phyloP scores from a whole-genome alignment of 2,888 invertebrate species.

The Acholoe squamosa region DNA sequence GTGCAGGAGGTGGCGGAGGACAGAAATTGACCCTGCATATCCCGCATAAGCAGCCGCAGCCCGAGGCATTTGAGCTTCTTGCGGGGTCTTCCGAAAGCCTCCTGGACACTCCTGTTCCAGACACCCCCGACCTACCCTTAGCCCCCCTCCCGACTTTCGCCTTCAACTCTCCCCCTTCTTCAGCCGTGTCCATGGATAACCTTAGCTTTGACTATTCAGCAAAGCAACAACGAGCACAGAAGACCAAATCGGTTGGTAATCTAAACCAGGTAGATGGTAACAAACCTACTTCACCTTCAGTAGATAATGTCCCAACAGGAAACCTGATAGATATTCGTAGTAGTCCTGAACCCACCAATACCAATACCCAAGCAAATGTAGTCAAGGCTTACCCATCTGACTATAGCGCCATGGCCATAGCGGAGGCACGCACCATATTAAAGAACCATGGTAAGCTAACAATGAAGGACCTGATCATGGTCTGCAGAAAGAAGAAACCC shows the following conservation, averaged over 20 bases:
- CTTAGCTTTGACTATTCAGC: slow-evolving; percentile 33
- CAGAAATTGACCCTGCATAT: slow-evolving; percentile 59
- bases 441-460: slow-evolving; percentile 76
- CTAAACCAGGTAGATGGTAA: slow-evolving; percentile 48
- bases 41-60: background rate
- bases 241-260: slow-evolving; percentile 63
- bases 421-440: slow-evolving; percentile 69
- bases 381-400: slow-evolving; percentile 46
- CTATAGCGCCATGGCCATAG: slow-evolving; percentile 68
- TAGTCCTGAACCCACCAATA: slow-evolving; percentile 1
- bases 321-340: slow-evolving; percentile 48
- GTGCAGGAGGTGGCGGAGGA: slow-evolving; percentile 60
- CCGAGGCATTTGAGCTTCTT: background rate
- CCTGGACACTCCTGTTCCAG: slow-evolving; percentile 72
- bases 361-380: background rate
- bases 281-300: slow-evolving; percentile 38
- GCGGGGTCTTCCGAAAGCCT: slow-evolving; percentile 70
- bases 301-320: slow-evolving; percentile 52
- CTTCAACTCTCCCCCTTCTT: slow-evolving; percentile 62
- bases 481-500: slow-evolving; percentile 77
- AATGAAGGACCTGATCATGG: slow-evolving; percentile 77
- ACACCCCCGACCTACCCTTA: slow-evolving; percentile 71
- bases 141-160: slow-evolving; percentile 67
- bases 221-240: slow-evolving; percentile 22
- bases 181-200: slow-evolving; percentile 67